These are phyloP conservation scores for Bhutanitis thaidina DNA, from an alignment of 2,888 invertebrate species.

Conservation along the genomic window DNA sequence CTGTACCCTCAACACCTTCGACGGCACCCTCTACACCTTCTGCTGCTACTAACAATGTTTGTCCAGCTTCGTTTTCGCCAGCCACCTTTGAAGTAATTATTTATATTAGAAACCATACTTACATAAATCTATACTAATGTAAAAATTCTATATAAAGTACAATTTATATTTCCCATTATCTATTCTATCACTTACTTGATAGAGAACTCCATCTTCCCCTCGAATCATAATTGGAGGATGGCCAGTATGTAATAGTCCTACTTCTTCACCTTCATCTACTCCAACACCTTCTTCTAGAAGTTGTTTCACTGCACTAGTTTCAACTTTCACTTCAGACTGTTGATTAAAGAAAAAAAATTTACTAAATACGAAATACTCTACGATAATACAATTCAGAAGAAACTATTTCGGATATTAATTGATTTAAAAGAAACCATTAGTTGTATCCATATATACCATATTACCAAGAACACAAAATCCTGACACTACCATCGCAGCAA, in stretches of 20 bases:
- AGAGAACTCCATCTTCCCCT: conserved; percentile 90
- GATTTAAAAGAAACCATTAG: too few relatives aligned
- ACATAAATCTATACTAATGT: too few relatives aligned
- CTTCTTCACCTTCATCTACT: conserved; percentile 64
- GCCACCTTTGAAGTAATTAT: conserved; percentile 72
- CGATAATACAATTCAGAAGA: too few relatives aligned
- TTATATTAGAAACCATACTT: too few relatives aligned
- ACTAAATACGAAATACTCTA: neutral
- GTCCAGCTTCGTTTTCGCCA: conserved; percentile 89
- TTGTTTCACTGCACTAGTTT: conserved; percentile 81
- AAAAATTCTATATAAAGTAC: too few relatives aligned
- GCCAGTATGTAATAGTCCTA: conserved; percentile 51
- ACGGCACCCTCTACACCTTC: conserved; percentile 80
- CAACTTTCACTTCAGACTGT: conserved; percentile 68
- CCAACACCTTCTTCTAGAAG: conserved; percentile 64
- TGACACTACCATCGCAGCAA: too few relatives aligned
- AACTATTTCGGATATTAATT: too few relatives aligned
- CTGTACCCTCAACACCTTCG: conserved; percentile 78
- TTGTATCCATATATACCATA: too few relatives aligned
- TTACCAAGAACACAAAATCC: too few relatives aligned
- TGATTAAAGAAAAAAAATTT: neutral
- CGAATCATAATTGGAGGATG: conserved; percentile 87
- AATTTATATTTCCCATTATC: too few relatives aligned
- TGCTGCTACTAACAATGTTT: conserved; percentile 84
- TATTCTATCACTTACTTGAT: conserved; percentile 81